Evolutionary conservation across 2,888 invertebrate genomes (phyloP).

Genomic region (Diarsia dahlii): DNA sequence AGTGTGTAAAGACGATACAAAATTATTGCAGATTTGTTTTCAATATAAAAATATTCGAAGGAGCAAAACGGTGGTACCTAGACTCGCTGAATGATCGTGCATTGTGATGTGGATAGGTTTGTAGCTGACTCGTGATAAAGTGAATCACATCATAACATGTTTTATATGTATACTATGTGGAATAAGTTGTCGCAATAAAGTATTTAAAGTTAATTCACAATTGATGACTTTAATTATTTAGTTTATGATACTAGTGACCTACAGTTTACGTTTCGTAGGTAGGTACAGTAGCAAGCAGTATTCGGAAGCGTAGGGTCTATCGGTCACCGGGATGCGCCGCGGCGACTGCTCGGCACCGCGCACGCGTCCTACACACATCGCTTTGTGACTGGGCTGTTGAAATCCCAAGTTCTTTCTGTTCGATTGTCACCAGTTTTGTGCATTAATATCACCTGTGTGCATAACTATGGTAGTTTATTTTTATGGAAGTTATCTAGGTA

Average conservation of each 20-base stretch:
- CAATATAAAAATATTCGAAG: slow-evolving; percentile 76
- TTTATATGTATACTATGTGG: slow-evolving; percentile 91
- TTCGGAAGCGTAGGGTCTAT: slow-evolving; percentile 51
- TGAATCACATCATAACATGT: slow-evolving; percentile 90
- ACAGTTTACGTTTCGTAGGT: slow-evolving; percentile 68
- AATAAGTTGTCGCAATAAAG: slow-evolving; percentile 91
- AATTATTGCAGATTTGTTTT: slow-evolving; percentile 86
- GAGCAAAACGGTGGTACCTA: slow-evolving; percentile 78
- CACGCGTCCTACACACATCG: slow-evolving; percentile 83
- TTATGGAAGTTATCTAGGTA: slow-evolving; percentile 90
- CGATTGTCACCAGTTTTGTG: slow-evolving; percentile 77
- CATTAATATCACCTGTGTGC: slow-evolving; percentile 83
- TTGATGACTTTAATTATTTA: slow-evolving; percentile 86
- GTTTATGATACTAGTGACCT: slow-evolving; percentile 79
- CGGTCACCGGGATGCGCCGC: slow-evolving; percentile 51
- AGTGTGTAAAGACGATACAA: slow-evolving; percentile 88
- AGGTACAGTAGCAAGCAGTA: slow-evolving; percentile 63
- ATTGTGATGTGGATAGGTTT: slow-evolving; percentile 90
- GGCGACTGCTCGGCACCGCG: slow-evolving; percentile 41
- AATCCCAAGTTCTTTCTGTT: slow-evolving; percentile 68
- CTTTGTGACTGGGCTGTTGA: slow-evolving; percentile 74
- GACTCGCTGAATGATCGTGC: slow-evolving; percentile 84
- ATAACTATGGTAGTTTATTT: slow-evolving; percentile 89
- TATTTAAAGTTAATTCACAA: slow-evolving; percentile 90
- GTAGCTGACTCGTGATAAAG: slow-evolving; percentile 89